A percentile compares a stretch with the other conserved stretches of the same genome.
Conservation (phyloP, 2,888 invertebrate species). For the Amphipoea oculea region DNA sequence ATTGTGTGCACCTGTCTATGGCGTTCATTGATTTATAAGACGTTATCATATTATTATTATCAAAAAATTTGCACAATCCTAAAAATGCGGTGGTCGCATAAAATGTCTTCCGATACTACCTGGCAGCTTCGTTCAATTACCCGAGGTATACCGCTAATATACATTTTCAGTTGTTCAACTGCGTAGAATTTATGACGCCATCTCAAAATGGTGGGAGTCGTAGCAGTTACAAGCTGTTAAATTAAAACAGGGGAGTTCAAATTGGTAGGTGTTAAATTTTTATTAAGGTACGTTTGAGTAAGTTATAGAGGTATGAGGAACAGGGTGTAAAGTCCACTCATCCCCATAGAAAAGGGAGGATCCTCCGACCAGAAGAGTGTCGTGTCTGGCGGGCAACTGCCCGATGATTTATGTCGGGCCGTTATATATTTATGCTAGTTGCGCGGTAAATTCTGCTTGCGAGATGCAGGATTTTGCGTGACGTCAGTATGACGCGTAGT, state of each 20-base stretch:
- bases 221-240: constrained; percentile 15
- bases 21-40: no score
- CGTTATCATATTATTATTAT: no score
- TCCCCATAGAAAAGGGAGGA: no score
- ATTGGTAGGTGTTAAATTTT: constrained; percentile 16
- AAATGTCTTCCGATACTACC: constrained; percentile 60
- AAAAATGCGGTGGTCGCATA: constrained; percentile 49
- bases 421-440: no score
- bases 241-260: constrained; percentile 29
- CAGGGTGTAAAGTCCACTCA: no score
- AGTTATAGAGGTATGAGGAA: background rate
- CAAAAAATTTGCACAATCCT: constrained; percentile 33
- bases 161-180: constrained; percentile 52
- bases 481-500: no score
- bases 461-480: no score
- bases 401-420: no score
- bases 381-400: no score
- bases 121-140: constrained; percentile 50
- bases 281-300: constrained; percentile 13
- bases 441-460: no score
- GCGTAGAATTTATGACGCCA: constrained; percentile 62
- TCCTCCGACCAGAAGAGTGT: no score
- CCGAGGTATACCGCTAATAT: constrained; percentile 38
- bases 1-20: no score
- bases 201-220: constrained; percentile 27